Conservation (phyloP, 2,113 vertebrate species). For the Aphelocoma coerulescens region DNA sequence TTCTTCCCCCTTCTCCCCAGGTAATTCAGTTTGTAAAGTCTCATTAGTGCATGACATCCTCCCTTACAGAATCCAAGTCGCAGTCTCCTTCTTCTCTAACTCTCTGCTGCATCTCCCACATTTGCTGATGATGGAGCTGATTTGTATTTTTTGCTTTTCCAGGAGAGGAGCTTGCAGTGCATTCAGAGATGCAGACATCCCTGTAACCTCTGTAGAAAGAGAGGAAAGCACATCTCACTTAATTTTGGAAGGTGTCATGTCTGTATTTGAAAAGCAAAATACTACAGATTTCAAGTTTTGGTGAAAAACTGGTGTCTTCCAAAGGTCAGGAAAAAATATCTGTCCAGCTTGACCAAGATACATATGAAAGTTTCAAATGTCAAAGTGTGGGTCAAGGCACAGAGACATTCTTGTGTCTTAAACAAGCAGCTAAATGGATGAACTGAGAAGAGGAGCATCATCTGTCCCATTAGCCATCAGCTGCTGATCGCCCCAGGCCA, state of each 20-base stretch:
- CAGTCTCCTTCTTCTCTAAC: not conserved
- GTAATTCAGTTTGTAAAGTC: not conserved
- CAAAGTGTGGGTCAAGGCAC: conserved; percentile 25
- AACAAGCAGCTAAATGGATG: conserved; percentile 65
- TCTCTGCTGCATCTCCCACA: not conserved
- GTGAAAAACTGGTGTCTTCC: not conserved
- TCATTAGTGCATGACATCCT: not conserved
- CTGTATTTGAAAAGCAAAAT: not conserved
- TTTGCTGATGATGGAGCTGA: not conserved
- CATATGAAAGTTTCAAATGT: not conserved
- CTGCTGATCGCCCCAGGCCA: conserved; percentile 49
- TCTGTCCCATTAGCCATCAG: conserved; percentile 60
- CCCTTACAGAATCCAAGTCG: not conserved
- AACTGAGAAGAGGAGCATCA: conserved; percentile 54
- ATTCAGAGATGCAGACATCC: not conserved
- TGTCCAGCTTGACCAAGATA: not conserved
- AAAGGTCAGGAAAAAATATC: not conserved
- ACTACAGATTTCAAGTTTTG: not conserved
- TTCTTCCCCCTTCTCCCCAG: rapidly evolving
- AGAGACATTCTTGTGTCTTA: conserved; percentile 29
- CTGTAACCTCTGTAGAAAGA: not conserved
- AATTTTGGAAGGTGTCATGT: not conserved
- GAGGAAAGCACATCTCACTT: not conserved
- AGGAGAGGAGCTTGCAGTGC: not conserved
- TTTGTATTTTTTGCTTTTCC: not conserved